A percentile compares a stretch with the other conserved stretches of the same genome.
Conservation (phyloP, 1,140 invertebrate genomes). For the Drosophila seguyi region DNA sequence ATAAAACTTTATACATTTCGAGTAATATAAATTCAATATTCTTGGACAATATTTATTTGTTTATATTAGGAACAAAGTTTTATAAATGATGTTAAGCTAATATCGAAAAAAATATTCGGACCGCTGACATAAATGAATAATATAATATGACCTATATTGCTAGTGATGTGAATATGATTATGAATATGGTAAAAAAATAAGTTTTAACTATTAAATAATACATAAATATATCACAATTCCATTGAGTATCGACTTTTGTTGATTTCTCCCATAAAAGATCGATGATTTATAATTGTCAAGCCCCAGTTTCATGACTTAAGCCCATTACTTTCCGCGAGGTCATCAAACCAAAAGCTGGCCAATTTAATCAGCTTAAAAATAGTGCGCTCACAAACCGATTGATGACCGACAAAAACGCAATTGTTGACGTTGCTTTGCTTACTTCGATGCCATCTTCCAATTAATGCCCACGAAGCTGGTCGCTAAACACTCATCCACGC, state of each 20-base stretch:
- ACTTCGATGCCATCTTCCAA: slow-evolving; percentile 40
- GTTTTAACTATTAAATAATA: not conserved
- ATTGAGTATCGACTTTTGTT: too few relatives aligned
- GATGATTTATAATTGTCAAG: slow-evolving; percentile 21
- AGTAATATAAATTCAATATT: too few relatives aligned
- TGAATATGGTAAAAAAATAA: not conserved
- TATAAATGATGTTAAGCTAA: too few relatives aligned
- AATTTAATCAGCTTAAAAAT: slow-evolving; percentile 71
- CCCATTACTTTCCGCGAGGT: slow-evolving; percentile 53
- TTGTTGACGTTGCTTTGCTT: slow-evolving; percentile 32
- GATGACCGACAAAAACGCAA: slow-evolving; percentile 61
- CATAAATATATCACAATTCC: not conserved
- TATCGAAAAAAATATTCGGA: too few relatives aligned
- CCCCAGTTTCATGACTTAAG: slow-evolving; percentile 39
- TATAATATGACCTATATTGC: too few relatives aligned
- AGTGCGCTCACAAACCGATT: slow-evolving; percentile 41
- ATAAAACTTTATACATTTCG: not conserved
- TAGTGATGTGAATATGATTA: not conserved
- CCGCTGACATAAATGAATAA: too few relatives aligned
- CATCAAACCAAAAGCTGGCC: slow-evolving; percentile 62
- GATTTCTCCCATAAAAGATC: not conserved
- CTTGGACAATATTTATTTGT: too few relatives aligned
- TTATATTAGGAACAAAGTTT: too few relatives aligned
- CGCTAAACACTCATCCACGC: slow-evolving; percentile 54
- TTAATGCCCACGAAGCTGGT: slow-evolving; percentile 32